A percentile compares a stretch with the other conserved stretches of the same genome.
phyloP scores from a whole-genome alignment of 2,888 invertebrate species.

The Adelognathus sp. region DNA sequence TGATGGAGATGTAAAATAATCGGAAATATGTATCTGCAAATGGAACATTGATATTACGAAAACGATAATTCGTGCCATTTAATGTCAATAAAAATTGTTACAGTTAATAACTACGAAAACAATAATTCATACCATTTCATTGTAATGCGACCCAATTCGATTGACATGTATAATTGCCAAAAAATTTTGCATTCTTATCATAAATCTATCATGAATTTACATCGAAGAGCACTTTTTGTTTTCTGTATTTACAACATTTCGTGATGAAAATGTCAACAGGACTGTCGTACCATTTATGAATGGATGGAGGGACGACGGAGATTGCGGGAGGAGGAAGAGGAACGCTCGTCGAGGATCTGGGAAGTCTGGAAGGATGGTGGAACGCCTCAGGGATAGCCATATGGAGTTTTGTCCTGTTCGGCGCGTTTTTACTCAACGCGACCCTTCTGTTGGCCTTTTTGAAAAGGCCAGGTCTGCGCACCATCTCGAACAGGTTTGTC shows the following conservation, averaged over 20 bases:
- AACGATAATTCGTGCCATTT: no score
- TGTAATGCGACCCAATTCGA: no score
- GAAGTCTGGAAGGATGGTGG: constrained; percentile 78
- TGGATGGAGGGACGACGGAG: constrained; percentile 80
- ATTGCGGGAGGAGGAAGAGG: constrained; percentile 74
- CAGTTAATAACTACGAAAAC: no score
- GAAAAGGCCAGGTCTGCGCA: constrained; percentile 87
- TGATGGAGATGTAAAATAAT: no score
- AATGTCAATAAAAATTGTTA: no score
- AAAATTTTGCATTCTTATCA: no score
- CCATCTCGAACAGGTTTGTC: constrained; percentile 89
- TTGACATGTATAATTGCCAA: no score
- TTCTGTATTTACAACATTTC: constrained; percentile 26
- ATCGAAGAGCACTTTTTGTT: background rate
- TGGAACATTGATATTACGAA: no score
- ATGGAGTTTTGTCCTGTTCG: constrained; percentile 82
- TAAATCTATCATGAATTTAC: no score
- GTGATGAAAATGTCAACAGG: constrained; percentile 61
- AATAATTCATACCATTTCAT: no score
- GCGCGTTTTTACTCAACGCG: constrained; percentile 88
- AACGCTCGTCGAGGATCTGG: constrained; percentile 69
- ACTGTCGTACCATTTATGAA: constrained; percentile 79
- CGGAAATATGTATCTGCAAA: no score
- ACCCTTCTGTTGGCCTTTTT: constrained; percentile 89
- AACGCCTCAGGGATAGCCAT: constrained; percentile 72